Percentiles rank a stretch among this genome's conserved stretches.
Conservation (phyloP, 2,888 invertebrate species). For the Nemotelus pantherinus region DNA sequence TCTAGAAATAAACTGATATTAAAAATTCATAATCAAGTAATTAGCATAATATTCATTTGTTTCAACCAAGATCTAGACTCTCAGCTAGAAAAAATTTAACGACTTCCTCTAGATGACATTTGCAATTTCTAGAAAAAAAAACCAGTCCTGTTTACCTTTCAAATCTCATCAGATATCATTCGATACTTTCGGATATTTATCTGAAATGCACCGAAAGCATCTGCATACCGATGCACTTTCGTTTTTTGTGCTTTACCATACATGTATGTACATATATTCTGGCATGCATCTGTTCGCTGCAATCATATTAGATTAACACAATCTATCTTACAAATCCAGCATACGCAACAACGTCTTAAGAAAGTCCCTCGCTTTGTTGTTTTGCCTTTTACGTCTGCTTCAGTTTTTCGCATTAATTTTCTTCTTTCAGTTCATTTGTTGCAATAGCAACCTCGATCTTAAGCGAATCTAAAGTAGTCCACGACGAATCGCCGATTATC, state of each 20-base stretch:
- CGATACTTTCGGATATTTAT: neutral
- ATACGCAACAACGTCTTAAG: neutral
- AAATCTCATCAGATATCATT: neutral
- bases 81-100: too few species aligned
- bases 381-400: neutral
- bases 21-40: neutral
- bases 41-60: neutral
- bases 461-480: conserved; percentile 3
- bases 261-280: too few species aligned
- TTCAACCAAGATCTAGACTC: too few species aligned
- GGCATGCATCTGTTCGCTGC: too few species aligned
- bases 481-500: conserved; percentile 5
- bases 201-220: too few species aligned
- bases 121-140: neutral
- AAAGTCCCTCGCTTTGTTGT: neutral
- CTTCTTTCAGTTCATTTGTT: neutral
- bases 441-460: neutral
- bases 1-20: too few species aligned
- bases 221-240: too few species aligned
- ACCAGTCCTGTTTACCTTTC: neutral
- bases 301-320: too few species aligned
- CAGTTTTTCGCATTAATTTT: too few species aligned
- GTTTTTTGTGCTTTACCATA: too few species aligned
- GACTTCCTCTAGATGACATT: neutral
- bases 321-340: neutral